Percentiles rank a stretch among this genome's conserved stretches.
Evolutionary conservation across 2,888 invertebrate genomes (phyloP).

Genomic region (Cryptocephalus moraei): DNA sequence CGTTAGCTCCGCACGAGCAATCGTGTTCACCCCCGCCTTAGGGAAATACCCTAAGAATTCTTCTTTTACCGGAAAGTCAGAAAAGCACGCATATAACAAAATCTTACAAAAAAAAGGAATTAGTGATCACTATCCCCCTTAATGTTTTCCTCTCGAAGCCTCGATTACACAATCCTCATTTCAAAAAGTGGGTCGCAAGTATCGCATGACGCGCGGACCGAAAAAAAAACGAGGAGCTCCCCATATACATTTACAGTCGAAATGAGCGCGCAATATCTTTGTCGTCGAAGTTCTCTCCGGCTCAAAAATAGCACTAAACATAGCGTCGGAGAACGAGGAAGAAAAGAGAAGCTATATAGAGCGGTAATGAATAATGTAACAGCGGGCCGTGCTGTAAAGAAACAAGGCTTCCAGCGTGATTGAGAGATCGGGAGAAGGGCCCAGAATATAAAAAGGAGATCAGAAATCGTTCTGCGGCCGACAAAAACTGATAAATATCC

Average conservation of each 20-base stretch:
- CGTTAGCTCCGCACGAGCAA: too few relatives aligned
- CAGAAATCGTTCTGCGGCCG: constrained; percentile 40
- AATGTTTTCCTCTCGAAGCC: too few relatives aligned
- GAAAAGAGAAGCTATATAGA: not conserved
- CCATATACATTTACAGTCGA: constrained; percentile 2
- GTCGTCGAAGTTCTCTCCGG: constrained; percentile 4
- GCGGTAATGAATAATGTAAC: constrained; percentile 40
- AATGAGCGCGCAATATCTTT: constrained; percentile 10
- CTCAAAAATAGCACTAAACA: constrained; percentile 26
- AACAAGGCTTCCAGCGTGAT: constrained; percentile 38
- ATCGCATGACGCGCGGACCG: too few relatives aligned
- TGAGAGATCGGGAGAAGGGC: constrained; percentile 39
- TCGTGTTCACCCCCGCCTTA: too few relatives aligned
- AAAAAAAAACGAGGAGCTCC: too few relatives aligned
- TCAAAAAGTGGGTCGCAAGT: too few relatives aligned
- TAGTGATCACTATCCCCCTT: too few relatives aligned
- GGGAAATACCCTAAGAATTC: too few relatives aligned
- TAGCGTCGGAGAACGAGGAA: constrained; percentile 14
- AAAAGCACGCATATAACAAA: too few relatives aligned
- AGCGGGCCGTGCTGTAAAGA: constrained; percentile 36
- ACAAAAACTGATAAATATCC: constrained; percentile 41
- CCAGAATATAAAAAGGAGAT: constrained; percentile 41
- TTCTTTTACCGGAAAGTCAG: too few relatives aligned
- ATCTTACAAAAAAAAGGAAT: too few relatives aligned
- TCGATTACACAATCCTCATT: too few relatives aligned